Conservation (phyloP, 1,140 invertebrate genomes). For the Rhopalosiphum maidis region DNA sequence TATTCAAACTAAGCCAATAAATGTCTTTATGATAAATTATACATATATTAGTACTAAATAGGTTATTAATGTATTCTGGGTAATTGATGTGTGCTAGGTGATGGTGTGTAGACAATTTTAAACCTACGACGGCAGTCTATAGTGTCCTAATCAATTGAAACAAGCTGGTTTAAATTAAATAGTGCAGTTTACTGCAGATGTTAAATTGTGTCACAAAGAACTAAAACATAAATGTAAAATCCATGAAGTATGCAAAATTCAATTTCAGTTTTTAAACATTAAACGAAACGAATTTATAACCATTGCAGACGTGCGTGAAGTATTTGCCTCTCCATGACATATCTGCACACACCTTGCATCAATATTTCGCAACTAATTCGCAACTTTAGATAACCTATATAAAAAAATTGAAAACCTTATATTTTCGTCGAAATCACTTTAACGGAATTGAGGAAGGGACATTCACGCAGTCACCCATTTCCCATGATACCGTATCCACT, state of each 20-base stretch:
- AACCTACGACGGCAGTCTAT: background rate
- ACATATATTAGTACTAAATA: background rate
- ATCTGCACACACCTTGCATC: background rate
- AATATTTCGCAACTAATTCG: background rate
- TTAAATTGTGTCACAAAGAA: background rate
- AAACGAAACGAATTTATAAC: constrained; percentile 6
- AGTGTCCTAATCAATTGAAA: background rate
- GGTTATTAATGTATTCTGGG: background rate
- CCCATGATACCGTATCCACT: background rate
- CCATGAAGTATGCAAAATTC: constrained; percentile 9
- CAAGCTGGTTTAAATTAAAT: background rate
- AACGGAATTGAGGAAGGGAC: background rate
- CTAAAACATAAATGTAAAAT: background rate
- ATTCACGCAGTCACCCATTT: background rate
- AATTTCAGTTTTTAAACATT: background rate
- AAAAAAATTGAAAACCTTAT: background rate
- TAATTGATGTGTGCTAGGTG: background rate
- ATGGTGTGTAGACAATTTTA: background rate
- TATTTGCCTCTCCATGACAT: background rate
- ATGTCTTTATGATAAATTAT: background rate
- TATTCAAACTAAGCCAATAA: background rate
- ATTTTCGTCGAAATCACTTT: background rate
- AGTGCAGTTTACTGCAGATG: background rate
- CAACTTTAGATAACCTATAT: background rate
- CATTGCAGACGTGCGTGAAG: constrained; percentile 11